These are phyloP conservation scores for Aspiorhynchus laticeps DNA, from an alignment of 2,113 vertebrate genomes.

Conservation along the genomic window DNA sequence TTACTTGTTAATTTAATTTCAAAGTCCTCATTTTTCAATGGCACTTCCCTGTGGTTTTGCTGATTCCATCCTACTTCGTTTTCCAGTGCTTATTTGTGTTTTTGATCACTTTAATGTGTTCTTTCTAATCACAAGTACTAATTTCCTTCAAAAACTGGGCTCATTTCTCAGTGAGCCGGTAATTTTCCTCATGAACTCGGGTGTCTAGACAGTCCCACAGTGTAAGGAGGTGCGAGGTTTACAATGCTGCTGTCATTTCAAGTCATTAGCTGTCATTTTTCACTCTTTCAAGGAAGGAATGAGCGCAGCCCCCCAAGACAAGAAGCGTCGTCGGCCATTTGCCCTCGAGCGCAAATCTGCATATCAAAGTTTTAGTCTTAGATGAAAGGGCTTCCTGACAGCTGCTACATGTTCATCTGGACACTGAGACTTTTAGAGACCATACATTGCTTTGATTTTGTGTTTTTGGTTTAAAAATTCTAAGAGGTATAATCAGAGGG, in stretches of 20 bases:
- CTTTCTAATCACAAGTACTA: not conserved
- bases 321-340: not conserved
- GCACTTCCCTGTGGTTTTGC: slow-evolving; percentile 63
- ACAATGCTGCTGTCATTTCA: not conserved
- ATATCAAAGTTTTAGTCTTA: not conserved
- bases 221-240: not conserved
- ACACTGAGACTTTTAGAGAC: not conserved
- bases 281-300: slow-evolving; percentile 14
- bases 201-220: not conserved
- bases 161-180: not conserved
- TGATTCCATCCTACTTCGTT: not conserved
- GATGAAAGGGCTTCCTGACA: slow-evolving; percentile 18
- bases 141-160: not conserved
- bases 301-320: not conserved
- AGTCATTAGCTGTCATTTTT: slow-evolving; percentile 21
- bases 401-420: not conserved
- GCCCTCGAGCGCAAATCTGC: not conserved
- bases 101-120: not conserved
- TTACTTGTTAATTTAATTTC: slow-evolving; percentile 66
- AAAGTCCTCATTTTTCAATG: slow-evolving; percentile 43
- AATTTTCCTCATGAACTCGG: not conserved
- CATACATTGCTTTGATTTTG: not conserved
- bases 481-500: not conserved
- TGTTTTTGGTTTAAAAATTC: not conserved
- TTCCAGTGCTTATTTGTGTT: not conserved